phyloP scores from a whole-genome alignment of 2,113 vertebrate species.

The Triplophysa rosa region DNA sequence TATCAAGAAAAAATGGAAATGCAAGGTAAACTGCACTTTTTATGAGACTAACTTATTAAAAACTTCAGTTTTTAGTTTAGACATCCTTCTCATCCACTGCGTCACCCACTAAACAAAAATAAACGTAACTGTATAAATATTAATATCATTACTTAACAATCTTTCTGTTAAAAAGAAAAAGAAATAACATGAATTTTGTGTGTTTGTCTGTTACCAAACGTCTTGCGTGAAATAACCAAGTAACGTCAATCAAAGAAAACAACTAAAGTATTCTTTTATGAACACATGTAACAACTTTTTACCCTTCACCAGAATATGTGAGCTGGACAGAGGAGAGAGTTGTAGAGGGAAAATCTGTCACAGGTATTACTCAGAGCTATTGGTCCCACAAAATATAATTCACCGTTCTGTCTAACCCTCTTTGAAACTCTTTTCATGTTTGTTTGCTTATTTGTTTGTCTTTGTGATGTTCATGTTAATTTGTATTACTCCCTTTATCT shows the following conservation, averaged over 20 bases:
- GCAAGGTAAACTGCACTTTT: slow-evolving; percentile 63
- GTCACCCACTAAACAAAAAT: slow-evolving; percentile 14
- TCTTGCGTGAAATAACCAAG: slow-evolving; percentile 39
- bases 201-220: background rate
- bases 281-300: slow-evolving; percentile 51
- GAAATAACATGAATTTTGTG: background rate
- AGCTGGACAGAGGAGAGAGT: slow-evolving; percentile 67
- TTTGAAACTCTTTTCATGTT: background rate
- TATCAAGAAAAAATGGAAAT: slow-evolving; percentile 69
- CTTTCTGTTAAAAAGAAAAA: background rate
- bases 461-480: slow-evolving; percentile 5
- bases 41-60: slow-evolving; percentile 14
- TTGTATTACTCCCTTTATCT: slow-evolving; percentile 4
- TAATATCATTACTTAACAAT: slow-evolving; percentile 25
- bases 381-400: slow-evolving; percentile 25
- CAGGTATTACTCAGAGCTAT: slow-evolving; percentile 63
- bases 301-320: slow-evolving; percentile 63
- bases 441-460: background rate
- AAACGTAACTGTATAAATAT: background rate
- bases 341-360: slow-evolving; percentile 59
- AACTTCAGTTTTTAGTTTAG: background rate
- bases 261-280: slow-evolving; percentile 36
- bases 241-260: slow-evolving; percentile 15
- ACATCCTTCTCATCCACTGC: slow-evolving; percentile 8
- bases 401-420: slow-evolving; percentile 43